Evolutionary conservation across 35 echinoderm and acorn worm genomes (phyloP).

Genomic region (Lytechinus variegatus): DNA sequence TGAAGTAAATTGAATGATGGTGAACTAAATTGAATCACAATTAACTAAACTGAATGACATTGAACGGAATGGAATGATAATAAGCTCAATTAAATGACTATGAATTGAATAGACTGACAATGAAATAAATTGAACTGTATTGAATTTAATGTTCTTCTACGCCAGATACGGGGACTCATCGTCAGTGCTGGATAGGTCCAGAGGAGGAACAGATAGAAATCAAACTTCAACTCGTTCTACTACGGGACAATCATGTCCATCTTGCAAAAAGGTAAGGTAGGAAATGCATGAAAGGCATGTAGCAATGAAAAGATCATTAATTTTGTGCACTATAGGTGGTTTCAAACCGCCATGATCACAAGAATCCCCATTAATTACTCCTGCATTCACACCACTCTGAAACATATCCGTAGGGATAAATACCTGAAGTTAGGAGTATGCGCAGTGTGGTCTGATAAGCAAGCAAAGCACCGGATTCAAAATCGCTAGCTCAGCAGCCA

Average conservation of each 20-base stretch:
- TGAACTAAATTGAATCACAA: not conserved
- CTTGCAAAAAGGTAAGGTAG: constrained; percentile 62
- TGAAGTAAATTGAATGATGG: not conserved
- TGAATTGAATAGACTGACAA: not conserved
- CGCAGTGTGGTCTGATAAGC: no score
- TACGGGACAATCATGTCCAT: constrained; percentile 46
- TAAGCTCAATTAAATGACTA: not conserved
- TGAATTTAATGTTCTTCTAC: not conserved
- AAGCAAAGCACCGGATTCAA: no score
- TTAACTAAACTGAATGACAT: not conserved
- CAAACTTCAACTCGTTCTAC: constrained; percentile 30
- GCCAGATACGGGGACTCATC: constrained; percentile 61
- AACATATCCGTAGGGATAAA: no score
- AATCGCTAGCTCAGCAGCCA: no score
- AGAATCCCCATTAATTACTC: no score
- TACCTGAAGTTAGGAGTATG: no score
- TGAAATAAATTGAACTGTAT: not conserved
- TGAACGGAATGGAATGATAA: not conserved
- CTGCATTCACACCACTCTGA: no score
- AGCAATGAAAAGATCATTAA: no score
- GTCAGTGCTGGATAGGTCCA: constrained; percentile 51
- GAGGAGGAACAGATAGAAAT: constrained; percentile 41
- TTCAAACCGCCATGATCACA: no score
- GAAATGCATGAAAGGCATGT: not conserved
- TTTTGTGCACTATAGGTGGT: no score